Conservation (phyloP, 2,797 vertebrate genomes). For the Siniperca obscura region DNA sequence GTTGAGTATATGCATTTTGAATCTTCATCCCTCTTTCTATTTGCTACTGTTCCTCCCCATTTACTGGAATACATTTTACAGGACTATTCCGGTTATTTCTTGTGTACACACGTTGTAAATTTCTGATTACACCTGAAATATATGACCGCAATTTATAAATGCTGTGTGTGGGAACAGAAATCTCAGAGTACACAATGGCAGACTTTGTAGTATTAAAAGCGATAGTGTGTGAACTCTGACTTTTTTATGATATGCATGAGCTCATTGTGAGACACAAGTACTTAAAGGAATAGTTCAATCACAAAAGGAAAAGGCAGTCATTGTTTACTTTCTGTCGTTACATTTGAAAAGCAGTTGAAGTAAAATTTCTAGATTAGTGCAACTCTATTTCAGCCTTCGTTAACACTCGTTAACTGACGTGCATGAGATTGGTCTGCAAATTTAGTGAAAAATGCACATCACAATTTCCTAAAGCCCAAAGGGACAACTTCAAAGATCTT, state of each 20-base stretch:
- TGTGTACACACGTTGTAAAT: background rate
- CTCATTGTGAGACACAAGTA: conserved; percentile 1
- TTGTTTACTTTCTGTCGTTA: conserved; percentile 26
- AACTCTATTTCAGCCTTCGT: conserved; percentile 7
- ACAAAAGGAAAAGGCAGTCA: background rate
- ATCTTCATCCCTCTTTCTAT: background rate
- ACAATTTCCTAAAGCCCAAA: background rate
- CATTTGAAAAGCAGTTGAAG: conserved; percentile 2
- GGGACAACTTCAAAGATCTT: background rate
- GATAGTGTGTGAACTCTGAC: conserved; percentile 14
- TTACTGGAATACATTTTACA: background rate
- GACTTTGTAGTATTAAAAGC: conserved; percentile 12
- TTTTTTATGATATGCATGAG: conserved; percentile 16
- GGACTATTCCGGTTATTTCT: background rate
- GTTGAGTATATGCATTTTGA: background rate
- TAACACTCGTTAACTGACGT: background rate
- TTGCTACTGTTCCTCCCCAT: background rate
- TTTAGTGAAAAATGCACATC: background rate
- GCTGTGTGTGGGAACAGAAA: background rate
- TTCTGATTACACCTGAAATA: background rate
- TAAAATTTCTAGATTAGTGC: background rate
- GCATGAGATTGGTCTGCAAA: background rate
- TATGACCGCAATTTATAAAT: background rate
- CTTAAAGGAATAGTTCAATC: conserved; percentile 13
- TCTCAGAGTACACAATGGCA: conserved; percentile 14